phyloP scores from a whole-genome alignment of 2,797 vertebrate species.

The Lepidocolaptes lacrymiger region DNA sequence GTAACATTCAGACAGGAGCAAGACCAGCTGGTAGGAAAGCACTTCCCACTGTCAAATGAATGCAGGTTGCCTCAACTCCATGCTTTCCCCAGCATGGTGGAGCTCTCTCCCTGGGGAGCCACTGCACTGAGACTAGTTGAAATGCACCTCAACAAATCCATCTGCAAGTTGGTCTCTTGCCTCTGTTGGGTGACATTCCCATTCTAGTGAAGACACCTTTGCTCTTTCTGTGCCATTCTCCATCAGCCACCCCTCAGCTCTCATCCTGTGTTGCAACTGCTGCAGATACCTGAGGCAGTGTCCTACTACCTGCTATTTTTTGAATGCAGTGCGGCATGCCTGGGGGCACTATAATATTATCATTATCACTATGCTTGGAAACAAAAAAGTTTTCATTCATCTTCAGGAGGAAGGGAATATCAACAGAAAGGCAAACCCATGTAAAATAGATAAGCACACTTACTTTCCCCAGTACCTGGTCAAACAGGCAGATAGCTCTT shows the following conservation, averaged over 20 bases:
- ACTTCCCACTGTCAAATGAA: not conserved
- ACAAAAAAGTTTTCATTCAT: not conserved
- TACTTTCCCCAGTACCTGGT: fast-evolving
- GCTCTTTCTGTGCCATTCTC: not conserved
- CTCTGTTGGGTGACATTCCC: not conserved
- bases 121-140: not conserved
- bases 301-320: not conserved
- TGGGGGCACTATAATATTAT: not conserved
- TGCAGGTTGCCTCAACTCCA: not conserved
- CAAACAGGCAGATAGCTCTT: not conserved
- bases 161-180: not conserved
- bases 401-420: not conserved
- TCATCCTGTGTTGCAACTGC: not conserved
- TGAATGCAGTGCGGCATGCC: not conserved
- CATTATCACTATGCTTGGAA: not conserved
- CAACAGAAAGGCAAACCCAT: not conserved
- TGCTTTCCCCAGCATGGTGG: fast-evolving
- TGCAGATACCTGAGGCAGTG: not conserved
- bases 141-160: not conserved
- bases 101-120: not conserved
- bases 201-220: not conserved
- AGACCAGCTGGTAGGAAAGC: not conserved
- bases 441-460: not conserved
- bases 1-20: not conserved
- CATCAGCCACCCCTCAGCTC: not conserved